Percentiles rank a stretch among this genome's conserved stretches.
These are phyloP conservation scores for Tupiocoris notatus DNA, from an alignment of 2,888 invertebrate species.

Conservation along the genomic window DNA sequence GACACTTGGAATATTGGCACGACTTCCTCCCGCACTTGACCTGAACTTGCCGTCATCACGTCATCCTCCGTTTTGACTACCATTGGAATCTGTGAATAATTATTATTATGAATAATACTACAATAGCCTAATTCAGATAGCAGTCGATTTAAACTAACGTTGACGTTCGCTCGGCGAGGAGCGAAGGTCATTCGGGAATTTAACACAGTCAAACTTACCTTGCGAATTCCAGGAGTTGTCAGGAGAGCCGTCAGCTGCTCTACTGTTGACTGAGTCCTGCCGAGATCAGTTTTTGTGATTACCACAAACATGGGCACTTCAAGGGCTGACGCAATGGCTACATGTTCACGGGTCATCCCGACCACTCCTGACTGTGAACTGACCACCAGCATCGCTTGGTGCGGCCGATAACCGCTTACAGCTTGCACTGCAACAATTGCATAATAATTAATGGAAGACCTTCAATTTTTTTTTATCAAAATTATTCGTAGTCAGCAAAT, in stretches of 20 bases:
- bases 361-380: slow-evolving; percentile 75
- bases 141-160: no score
- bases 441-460: no score
- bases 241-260: slow-evolving; percentile 63
- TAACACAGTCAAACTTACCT: no score
- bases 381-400: slow-evolving; percentile 83
- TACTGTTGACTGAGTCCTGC: slow-evolving; percentile 60
- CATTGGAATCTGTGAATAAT: slow-evolving; percentile 63
- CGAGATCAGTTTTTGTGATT: slow-evolving; percentile 89
- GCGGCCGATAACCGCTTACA: slow-evolving; percentile 66
- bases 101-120: no score
- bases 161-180: no score
- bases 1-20: slow-evolving; percentile 86
- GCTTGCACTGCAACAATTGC: slow-evolving; percentile 84
- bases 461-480: no score
- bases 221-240: slow-evolving; percentile 65
- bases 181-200: no score
- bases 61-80: slow-evolving; percentile 68
- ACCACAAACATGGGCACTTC: slow-evolving; percentile 90
- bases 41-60: slow-evolving; percentile 71
- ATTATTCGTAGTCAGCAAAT: no score
- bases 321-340: slow-evolving; percentile 76
- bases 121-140: no score
- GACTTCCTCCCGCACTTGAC: slow-evolving; percentile 63
- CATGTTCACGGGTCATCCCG: slow-evolving; percentile 85